Evolutionary conservation across 2,797 vertebrate species (phyloP).

Genomic region (Nannoperca obscura): DNA sequence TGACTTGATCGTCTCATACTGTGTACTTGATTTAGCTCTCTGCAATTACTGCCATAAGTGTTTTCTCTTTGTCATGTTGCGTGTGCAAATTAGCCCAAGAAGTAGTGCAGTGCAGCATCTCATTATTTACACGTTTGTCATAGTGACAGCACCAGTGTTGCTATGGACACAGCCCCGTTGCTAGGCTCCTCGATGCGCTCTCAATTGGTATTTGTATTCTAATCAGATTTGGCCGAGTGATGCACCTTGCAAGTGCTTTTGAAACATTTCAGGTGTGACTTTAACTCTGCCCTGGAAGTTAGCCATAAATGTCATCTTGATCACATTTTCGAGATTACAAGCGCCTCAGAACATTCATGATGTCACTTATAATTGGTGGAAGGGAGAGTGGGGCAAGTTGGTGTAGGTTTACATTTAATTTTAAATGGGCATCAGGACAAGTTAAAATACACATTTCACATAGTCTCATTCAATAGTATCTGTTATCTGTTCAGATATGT

Average conservation of each 20-base stretch:
- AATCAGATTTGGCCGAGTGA: constrained; percentile 56
- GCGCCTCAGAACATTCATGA: neutral
- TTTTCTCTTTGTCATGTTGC: constrained; percentile 1
- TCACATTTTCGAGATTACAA: neutral
- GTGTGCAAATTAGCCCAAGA: constrained; percentile 20
- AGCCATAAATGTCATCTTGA: neutral
- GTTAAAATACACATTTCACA: neutral
- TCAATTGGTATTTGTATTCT: constrained; percentile 52
- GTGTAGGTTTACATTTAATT: neutral
- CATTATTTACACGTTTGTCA: constrained; percentile 50
- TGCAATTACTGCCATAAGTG: neutral
- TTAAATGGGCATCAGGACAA: neutral
- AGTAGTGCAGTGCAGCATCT: constrained; percentile 34
- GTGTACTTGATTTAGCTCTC: neutral
- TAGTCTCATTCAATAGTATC: neutral
- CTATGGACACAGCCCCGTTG: constrained; percentile 64
- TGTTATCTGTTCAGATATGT: neutral
- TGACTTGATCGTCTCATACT: neutral
- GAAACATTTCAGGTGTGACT: constrained; percentile 36
- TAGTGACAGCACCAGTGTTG: constrained; percentile 51
- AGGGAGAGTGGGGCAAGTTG: neutral
- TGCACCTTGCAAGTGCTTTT: constrained; percentile 35
- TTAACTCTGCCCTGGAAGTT: constrained; percentile 6
- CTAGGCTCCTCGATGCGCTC: constrained; percentile 35
- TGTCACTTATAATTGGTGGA: neutral